These are phyloP conservation scores for Gymnocephalus cernua DNA, from an alignment of 2,113 vertebrate genomes.

Conservation along the genomic window DNA sequence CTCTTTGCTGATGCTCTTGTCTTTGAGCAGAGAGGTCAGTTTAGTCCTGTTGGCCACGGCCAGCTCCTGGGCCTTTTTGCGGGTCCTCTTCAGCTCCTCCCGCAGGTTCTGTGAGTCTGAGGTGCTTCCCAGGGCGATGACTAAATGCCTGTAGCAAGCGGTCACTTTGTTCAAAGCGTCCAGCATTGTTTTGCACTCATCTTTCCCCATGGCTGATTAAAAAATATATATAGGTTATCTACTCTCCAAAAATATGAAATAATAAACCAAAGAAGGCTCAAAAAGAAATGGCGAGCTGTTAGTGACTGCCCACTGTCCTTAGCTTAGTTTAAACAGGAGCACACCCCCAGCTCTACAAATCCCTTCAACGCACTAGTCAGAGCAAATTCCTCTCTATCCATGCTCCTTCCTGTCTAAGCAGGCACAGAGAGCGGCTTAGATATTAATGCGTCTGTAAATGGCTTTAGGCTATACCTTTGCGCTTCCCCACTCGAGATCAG, in stretches of 20 bases:
- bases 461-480: slow-evolving; percentile 73
- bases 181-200: slow-evolving; percentile 95
- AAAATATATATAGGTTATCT: too few species aligned
- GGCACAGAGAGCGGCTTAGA: slow-evolving; percentile 75
- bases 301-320: slow-evolving; percentile 25
- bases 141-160: slow-evolving; percentile 95
- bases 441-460: slow-evolving; percentile 80
- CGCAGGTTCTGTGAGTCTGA: slow-evolving; percentile 95
- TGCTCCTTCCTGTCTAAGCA: slow-evolving; percentile 71
- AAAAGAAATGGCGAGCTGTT: slow-evolving; percentile 44
- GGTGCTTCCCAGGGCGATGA: slow-evolving; percentile 93
- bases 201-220: slow-evolving; percentile 87
- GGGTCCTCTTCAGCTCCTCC: slow-evolving; percentile 92
- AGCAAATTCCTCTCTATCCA: slow-evolving; percentile 81
- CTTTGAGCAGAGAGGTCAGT: slow-evolving; percentile 90
- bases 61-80: slow-evolving; percentile 94
- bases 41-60: slow-evolving; percentile 89
- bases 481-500: slow-evolving; percentile 68
- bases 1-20: slow-evolving; percentile 88
- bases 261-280: slow-evolving; percentile 17
- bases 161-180: slow-evolving; percentile 94
- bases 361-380: slow-evolving; percentile 70
- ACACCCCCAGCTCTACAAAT: slow-evolving; percentile 67
- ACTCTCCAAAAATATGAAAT: slow-evolving; percentile 23
- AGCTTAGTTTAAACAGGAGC: slow-evolving; percentile 75